These are phyloP conservation scores for Drosophila prosaltans DNA, from an alignment of 1,140 invertebrate species.

Conservation along the genomic window DNA sequence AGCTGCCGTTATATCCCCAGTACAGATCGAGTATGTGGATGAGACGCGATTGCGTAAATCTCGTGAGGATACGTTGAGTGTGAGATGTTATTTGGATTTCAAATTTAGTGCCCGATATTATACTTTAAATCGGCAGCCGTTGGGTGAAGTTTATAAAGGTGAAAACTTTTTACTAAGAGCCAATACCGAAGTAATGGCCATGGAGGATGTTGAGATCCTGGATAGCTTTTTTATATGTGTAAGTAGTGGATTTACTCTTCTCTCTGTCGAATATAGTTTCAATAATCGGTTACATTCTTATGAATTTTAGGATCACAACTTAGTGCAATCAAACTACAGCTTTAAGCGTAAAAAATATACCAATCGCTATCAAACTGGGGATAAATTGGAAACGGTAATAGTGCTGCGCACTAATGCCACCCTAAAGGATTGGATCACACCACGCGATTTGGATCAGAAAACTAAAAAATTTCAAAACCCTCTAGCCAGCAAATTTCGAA, in stretches of 20 bases:
- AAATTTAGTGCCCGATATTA: slow-evolving; percentile 74
- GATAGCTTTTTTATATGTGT: slow-evolving; percentile 83
- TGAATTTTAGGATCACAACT: slow-evolving; percentile 73
- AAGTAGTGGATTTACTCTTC: slow-evolving; percentile 45
- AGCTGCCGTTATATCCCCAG: slow-evolving; percentile 53
- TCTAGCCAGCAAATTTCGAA: slow-evolving; percentile 52
- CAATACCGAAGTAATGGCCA: slow-evolving; percentile 67
- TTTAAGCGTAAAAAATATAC: slow-evolving; percentile 82
- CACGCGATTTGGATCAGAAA: slow-evolving; percentile 67
- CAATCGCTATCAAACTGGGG: slow-evolving; percentile 66
- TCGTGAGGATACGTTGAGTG: slow-evolving; percentile 64
- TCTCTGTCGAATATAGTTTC: not conserved
- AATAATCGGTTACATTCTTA: not conserved
- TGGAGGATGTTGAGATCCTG: slow-evolving; percentile 76
- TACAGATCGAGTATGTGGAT: slow-evolving; percentile 78
- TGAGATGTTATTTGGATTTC: slow-evolving; percentile 72
- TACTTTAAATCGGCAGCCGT: slow-evolving; percentile 68
- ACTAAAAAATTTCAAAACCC: slow-evolving; percentile 55
- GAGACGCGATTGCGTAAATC: slow-evolving; percentile 76
- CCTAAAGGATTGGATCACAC: slow-evolving; percentile 63
- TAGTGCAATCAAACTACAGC: slow-evolving; percentile 82
- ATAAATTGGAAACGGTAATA: slow-evolving; percentile 79
- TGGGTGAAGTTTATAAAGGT: slow-evolving; percentile 69
- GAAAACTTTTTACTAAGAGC: slow-evolving; percentile 80
- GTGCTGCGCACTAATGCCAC: slow-evolving; percentile 75